phyloP scores from a whole-genome alignment of 2,888 invertebrate species.

The Iphiclides podalirius region DNA sequence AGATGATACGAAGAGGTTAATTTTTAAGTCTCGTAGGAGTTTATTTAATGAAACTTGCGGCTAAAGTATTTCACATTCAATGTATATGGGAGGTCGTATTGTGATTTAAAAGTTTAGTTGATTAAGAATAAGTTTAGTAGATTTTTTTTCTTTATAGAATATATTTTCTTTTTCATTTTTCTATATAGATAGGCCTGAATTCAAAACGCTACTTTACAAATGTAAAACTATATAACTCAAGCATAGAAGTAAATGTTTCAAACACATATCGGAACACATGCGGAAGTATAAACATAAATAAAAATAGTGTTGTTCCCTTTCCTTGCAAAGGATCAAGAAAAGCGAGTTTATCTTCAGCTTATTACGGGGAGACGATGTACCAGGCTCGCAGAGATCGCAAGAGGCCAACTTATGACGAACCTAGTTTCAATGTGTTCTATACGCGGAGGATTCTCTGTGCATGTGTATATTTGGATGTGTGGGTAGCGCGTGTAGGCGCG shows the following conservation, averaged over 20 bases:
- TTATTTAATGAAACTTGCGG: neutral
- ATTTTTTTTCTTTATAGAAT: too few species aligned
- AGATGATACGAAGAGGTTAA: slow-evolving; percentile 44
- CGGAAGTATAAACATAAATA: slow-evolving; percentile 35
- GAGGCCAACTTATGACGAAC: slow-evolving; percentile 67
- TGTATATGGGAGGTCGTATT: slow-evolving; percentile 29
- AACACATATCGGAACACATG: neutral
- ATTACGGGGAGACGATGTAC: slow-evolving; percentile 74
- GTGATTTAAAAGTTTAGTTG: neutral
- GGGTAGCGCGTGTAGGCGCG: slow-evolving; percentile 62
- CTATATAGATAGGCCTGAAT: too few species aligned
- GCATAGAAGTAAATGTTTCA: too few species aligned
- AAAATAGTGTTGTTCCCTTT: slow-evolving; percentile 52
- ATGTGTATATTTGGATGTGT: slow-evolving; percentile 46
- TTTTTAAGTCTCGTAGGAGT: neutral
- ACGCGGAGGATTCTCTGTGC: slow-evolving; percentile 36
- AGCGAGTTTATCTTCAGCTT: slow-evolving; percentile 76
- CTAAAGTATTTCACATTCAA: neutral
- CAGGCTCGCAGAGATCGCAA: slow-evolving; percentile 64
- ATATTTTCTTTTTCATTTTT: too few species aligned
- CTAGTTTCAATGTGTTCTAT: slow-evolving; percentile 49
- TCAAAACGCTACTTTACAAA: too few species aligned
- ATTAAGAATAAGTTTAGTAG: too few species aligned
- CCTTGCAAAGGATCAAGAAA: slow-evolving; percentile 63
- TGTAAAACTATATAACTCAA: too few species aligned